Conservation (phyloP, 2,797 vertebrate species). For the Otolemur crassicaudatus region DNA sequence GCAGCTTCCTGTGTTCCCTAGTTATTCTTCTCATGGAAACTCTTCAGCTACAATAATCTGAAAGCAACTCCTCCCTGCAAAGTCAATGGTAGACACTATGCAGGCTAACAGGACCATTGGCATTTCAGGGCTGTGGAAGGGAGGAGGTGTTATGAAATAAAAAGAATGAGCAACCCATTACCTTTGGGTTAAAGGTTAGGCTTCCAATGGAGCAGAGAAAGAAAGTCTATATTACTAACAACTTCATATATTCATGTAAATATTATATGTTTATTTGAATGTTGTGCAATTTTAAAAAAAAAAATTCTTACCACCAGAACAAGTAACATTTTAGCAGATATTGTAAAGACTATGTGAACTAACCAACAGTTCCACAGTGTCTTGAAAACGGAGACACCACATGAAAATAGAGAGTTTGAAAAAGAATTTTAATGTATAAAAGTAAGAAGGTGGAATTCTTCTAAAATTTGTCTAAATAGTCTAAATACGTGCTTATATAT, state of each 20-base stretch:
- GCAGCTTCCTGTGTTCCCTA: neutral
- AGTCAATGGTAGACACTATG: neutral
- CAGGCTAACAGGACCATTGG: neutral
- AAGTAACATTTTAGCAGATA: conserved; percentile 30
- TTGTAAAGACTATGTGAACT: neutral
- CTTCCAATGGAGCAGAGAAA: neutral
- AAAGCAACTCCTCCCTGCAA: neutral
- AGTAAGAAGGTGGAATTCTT: neutral
- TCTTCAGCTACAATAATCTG: neutral
- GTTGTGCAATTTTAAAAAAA: neutral
- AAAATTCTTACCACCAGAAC: neutral
- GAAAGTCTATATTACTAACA: neutral
- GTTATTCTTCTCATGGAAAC: neutral
- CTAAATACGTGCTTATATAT: neutral
- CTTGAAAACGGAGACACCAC: conserved; percentile 18
- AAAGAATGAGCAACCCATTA: neutral
- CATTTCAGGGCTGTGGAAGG: neutral
- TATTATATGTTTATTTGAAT: neutral
- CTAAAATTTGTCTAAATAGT: neutral
- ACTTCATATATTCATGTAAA: neutral
- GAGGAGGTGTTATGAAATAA: rapidly evolving
- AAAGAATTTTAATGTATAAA: neutral
- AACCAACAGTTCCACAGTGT: neutral
- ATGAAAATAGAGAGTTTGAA: neutral
- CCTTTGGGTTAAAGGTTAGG: neutral